These are phyloP conservation scores for Alethe diademata DNA, from an alignment of 2,113 vertebrate species.

Conservation along the genomic window DNA sequence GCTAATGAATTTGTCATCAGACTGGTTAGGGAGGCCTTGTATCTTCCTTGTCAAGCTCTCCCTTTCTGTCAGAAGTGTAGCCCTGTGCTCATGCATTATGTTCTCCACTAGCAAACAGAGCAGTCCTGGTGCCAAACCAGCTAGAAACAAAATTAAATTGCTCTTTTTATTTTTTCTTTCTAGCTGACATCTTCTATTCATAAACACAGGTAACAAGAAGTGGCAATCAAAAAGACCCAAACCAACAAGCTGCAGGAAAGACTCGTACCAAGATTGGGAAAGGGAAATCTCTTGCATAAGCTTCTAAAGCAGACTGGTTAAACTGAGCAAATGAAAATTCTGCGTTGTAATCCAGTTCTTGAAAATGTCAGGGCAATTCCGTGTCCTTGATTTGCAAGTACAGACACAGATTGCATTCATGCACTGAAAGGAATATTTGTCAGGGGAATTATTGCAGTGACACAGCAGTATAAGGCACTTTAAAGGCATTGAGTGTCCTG, in stretches of 20 bases:
- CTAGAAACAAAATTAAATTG: neutral
- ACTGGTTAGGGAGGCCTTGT: neutral
- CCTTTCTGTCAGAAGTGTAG: neutral
- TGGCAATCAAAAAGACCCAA: neutral
- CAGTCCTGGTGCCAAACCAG: neutral
- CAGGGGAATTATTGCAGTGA: neutral
- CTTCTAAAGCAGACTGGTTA: neutral
- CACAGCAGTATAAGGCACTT: neutral
- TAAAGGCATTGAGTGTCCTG: accelerated
- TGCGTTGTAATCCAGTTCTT: neutral
- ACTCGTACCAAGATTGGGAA: too few relatives aligned
- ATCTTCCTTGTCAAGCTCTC: neutral
- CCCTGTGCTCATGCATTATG: neutral
- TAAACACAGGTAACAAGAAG: neutral
- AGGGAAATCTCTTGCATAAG: neutral
- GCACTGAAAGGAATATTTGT: neutral
- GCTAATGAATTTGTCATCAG: neutral
- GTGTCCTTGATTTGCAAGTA: neutral
- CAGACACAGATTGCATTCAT: neutral
- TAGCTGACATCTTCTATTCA: neutral
- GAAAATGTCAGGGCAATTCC: neutral
- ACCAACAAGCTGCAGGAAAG: neutral
- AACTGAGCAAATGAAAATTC: neutral
- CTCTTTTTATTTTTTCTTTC: neutral
- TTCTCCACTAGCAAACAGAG: neutral